Conservation (phyloP, 2,797 vertebrate species). For the Neosalanx taihuensis region DNA sequence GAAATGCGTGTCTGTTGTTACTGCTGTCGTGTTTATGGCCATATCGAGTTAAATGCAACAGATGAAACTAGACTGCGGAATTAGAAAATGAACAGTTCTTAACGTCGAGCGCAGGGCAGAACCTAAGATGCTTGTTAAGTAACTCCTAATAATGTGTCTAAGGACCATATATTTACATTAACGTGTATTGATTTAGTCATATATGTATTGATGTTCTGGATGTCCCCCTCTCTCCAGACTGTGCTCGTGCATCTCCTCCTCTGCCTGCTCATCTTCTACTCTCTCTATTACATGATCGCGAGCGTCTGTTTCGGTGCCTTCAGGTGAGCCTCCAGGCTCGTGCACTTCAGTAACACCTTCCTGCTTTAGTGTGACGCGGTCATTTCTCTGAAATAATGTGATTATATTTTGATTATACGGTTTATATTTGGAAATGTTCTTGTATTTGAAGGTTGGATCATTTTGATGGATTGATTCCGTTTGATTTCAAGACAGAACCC, state of each 20-base stretch:
- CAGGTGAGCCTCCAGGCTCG: slow-evolving; percentile 58
- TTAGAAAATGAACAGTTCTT: neutral
- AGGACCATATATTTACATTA: too few species aligned
- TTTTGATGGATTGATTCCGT: slow-evolving; percentile 75
- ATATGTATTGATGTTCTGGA: neutral
- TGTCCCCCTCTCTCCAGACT: slow-evolving; percentile 44
- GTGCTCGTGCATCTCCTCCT: slow-evolving; percentile 67
- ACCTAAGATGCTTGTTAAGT: neutral
- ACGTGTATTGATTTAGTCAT: neutral
- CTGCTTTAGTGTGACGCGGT: neutral
- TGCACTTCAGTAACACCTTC: neutral
- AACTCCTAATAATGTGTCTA: too few species aligned
- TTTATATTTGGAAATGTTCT: neutral
- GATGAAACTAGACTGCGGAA: slow-evolving; percentile 4
- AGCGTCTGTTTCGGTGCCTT: slow-evolving; percentile 76
- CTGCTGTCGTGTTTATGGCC: neutral
- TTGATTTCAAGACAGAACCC: slow-evolving; percentile 74
- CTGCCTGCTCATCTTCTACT: slow-evolving; percentile 75
- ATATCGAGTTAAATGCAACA: neutral
- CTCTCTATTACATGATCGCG: slow-evolving; percentile 74
- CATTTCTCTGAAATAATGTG: neutral
- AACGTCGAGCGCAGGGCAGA: neutral
- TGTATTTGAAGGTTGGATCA: slow-evolving; percentile 60
- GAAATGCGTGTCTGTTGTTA: neutral
- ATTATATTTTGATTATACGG: too few species aligned